Base-by-base conservation (phyloP, 2,113 vertebrate genomes). In the Anhinga anhinga region DNA sequence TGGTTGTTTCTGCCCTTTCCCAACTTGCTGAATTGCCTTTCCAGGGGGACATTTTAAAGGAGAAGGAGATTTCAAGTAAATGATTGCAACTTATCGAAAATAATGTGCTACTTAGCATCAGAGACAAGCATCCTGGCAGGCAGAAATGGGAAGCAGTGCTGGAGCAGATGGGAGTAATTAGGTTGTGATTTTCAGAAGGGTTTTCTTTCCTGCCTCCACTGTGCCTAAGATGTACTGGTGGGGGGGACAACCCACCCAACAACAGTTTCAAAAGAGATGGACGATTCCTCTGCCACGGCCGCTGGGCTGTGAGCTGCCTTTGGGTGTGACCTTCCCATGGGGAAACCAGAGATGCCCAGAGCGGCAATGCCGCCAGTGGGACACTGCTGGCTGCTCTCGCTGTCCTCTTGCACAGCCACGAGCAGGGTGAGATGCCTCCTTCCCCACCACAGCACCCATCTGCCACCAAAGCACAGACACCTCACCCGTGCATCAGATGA, bases 121-220 rank as follows among this genome's bases (percentile, higher is more conserved):
- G 97, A 95, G 67, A 98, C 97, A 98, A 96, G 94, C 97, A 95
- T 97, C 96, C 98, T 98, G 98, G 98, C 98, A 98, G 98, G 98
- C 98, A 95, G 97, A 59, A 71, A 97, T 96, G 95, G 97, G 96
- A 97, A 97, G 96, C 97, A 45, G 96, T 72, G 61, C 95, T 1
- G 88, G 76, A 98, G 97, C 98, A 98, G 98, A 98, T 98, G 98
- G 98, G 98, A 97, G 96, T 95, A 97, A 98, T 98, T 98, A 98
- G 97, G 78, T 95, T 96, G 94, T 88, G 97, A 97, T 97, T 98
- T 98, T 98, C 95, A 96, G 97, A 95, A 87, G 96, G 95, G 95
- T 84, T 96, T 98, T 94, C 96, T 96, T 94, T 82, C 92, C 90
- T 93, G 95, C 86, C 90, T 97, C 90, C 83, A 90, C 95, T 90